Evolutionary conservation across 2,888 invertebrate species (phyloP).

Genomic region (Caenorhabditis sp.): DNA sequence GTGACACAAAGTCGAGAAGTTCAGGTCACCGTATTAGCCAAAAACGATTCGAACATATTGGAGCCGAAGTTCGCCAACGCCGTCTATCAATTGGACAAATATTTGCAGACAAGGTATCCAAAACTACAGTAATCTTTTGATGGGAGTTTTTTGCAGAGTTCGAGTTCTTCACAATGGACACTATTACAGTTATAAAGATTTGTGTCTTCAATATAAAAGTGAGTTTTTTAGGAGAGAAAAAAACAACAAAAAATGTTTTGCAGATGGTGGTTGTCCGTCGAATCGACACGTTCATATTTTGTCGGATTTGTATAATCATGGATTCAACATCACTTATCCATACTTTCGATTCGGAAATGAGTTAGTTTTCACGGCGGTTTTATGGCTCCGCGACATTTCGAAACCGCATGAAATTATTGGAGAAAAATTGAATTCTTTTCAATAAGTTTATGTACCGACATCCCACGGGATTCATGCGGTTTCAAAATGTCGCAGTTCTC

Average conservation of each 20-base stretch:
- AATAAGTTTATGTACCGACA: too few species aligned
- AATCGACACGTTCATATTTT: conserved; percentile 67
- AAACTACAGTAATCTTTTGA: not conserved
- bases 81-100: conserved; percentile 64
- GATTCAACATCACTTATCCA: conserved; percentile 69
- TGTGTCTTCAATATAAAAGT: conserved; percentile 65
- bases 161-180: conserved; percentile 56
- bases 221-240: not conserved
- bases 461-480: too few species aligned
- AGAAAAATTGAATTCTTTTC: too few species aligned
- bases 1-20: conserved; percentile 69
- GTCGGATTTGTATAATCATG: conserved; percentile 64
- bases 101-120: conserved; percentile 54
- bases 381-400: too few species aligned
- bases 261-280: conserved; percentile 57
- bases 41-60: conserved; percentile 83
- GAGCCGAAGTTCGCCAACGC: conserved; percentile 74
- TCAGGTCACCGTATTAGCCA: conserved; percentile 81
- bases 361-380: conserved; percentile 54
- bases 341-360: conserved; percentile 65
- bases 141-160: conserved; percentile 16
- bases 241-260: conserved; percentile 3
- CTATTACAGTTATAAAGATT: conserved; percentile 62
- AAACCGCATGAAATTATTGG: too few species aligned
- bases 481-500: too few species aligned